Conservation (phyloP, 2,113 vertebrate species). For the Xyrauchen texanus region DNA sequence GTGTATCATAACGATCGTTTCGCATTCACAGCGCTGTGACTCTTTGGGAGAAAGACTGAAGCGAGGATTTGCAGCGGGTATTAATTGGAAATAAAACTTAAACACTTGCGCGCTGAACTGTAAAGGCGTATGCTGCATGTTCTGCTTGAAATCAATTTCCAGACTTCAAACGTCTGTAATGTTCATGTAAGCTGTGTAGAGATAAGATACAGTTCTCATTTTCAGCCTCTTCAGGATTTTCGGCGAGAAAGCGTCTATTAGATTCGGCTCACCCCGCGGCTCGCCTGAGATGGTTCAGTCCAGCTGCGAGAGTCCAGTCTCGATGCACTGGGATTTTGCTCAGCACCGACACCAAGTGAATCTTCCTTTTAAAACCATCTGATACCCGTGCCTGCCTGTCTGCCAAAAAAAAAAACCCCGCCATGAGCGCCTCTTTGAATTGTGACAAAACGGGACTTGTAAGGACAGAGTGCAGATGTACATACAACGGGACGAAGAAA, state of each 20-base stretch:
- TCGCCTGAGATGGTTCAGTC: slow-evolving; percentile 89
- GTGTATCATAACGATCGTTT: slow-evolving; percentile 57
- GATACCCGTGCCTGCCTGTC: slow-evolving; percentile 70
- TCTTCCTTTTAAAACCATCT: slow-evolving; percentile 75
- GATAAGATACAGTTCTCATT: slow-evolving; percentile 62
- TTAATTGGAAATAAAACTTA: slow-evolving; percentile 59
- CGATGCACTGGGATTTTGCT: slow-evolving; percentile 87
- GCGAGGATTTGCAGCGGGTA: slow-evolving; percentile 66
- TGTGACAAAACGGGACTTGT: slow-evolving; percentile 71
- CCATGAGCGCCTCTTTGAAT: slow-evolving; percentile 82
- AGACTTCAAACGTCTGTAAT: slow-evolving; percentile 31
- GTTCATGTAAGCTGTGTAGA: slow-evolving; percentile 43
- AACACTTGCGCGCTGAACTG: slow-evolving; percentile 54
- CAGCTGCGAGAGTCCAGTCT: slow-evolving; percentile 86
- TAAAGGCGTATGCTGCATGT: slow-evolving; percentile 43
- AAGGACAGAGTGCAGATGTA: slow-evolving; percentile 77
- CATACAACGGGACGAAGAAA: slow-evolving; percentile 63
- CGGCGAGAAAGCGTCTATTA: slow-evolving; percentile 67
- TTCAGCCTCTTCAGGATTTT: slow-evolving; percentile 49
- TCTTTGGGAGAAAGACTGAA: slow-evolving; percentile 52
- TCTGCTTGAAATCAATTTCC: slow-evolving; percentile 41
- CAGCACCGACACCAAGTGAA: slow-evolving; percentile 79
- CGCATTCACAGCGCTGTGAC: slow-evolving; percentile 21
- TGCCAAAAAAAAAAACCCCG: slow-evolving; percentile 61
- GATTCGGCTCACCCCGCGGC: slow-evolving; percentile 73